Evolutionary conservation across 1,140 invertebrate genomes (phyloP), one percentile per base, ranked within the genome.

Genomic region (Solenopsis invicta): DNA sequence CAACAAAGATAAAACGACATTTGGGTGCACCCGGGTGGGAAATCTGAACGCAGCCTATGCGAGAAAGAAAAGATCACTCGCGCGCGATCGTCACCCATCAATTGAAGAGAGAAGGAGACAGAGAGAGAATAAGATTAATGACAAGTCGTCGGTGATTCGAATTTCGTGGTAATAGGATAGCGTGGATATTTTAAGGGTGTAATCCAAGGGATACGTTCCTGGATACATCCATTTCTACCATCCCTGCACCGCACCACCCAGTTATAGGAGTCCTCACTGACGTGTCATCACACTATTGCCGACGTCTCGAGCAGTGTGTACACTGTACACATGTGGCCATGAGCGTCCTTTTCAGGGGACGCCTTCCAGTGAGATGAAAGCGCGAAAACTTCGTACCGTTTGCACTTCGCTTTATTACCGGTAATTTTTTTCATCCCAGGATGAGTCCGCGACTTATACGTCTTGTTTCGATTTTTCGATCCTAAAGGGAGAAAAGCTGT

Each of bases 91-190:
- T 56, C 41, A 37, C 45, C 13, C 8, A 37, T 74, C 71, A 67
- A 56, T 71, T 18, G 13, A 8, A 59, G 10, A 45, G 18, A 50
- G 18, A 48, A 6, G 37, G 82, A 45, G 85, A 56, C 56, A 64
- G 21, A 52, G 34, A 77, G 48, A 48, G 18, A 48, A 8, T 50
- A 78, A 87, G 92, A 92, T 92, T 92, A 92, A 92, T 90, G 92
- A 92, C 84, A 86, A 89, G 61, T 67, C 82, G 72, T 24, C 72
- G 86, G 37, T 87, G 92, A 93, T 92, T 92, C 90, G 87, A 93
- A 93, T 93, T 92, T 91, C 88, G 91, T 90, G 87, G 89, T 92
- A 92, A 92, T 92, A 84, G 89, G 90, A 89, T 91, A 88, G 81
- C 86, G 66, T 48, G 86, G 86, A 76, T 90, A 90, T 90, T 92